Base-by-base conservation (phyloP, 1,140 invertebrate species). In the Cydia splendana region DNA sequence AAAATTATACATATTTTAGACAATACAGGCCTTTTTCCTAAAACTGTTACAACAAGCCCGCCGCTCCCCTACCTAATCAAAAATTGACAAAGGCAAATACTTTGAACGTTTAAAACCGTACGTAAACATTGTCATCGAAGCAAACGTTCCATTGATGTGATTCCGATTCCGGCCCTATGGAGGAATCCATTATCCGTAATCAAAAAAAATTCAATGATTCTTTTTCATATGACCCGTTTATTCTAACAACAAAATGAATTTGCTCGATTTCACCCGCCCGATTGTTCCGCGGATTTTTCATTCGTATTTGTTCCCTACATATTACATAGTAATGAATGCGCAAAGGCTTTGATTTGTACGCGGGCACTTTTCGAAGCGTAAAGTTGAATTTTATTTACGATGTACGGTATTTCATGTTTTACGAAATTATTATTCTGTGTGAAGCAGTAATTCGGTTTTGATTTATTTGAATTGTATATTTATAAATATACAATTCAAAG, bases 191-290 rank as follows among this genome's bases (percentile, higher is more conserved):
- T 71, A 45, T 42, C n/a, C 6, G 67, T 71, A 71, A 71, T 71
- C n/a, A n/a, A 38, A 71, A 71, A 71, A 71, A 71, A 38, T 6
- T 42, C 57, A 24, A 18, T n/a, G 34, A 71, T 45, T 71, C 67
- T 20, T 18, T 71, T 38, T 71, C 38, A 71, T 42, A 38, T 38
- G 38, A 42, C 13, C 18, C 67, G 67, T 71, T 67, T 67, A 10
- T 67, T 71, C 67, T 71, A 71, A 71, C 67, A 71, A 71, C 38
- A 71, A 71, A 71, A 71, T 71, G 30, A 71, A 71, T 71, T 71
- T 20, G 34, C 67, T 71, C 67, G 67, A 71, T 71, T 71, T 71
- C 38, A 71, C 67, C n/a, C 38, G 30, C 20, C 67, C 18, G 67
- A 71, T 71, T 71, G 67, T 71, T 18, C 4, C 30, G 34, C 5